Evolutionary conservation across 2,797 vertebrate genomes (phyloP).

Genomic region (Florisuga fusca): DNA sequence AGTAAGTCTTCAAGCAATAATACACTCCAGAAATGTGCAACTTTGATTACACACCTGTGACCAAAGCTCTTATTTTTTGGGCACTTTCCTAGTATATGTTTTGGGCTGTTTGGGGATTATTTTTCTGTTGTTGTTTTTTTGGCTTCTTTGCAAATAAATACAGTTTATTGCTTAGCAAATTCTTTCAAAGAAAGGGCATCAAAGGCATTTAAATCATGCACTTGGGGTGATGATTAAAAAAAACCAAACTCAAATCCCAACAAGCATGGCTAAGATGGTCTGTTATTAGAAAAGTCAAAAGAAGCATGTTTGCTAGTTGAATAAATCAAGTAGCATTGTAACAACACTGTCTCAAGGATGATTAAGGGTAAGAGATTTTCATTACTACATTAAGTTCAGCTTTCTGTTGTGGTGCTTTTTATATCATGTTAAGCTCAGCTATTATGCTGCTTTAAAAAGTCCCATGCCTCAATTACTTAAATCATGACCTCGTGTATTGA

Average conservation of each 20-base stretch:
- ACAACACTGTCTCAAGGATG: constrained; percentile 59
- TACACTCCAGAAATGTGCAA: not conserved
- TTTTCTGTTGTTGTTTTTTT: not conserved
- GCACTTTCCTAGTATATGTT: not conserved
- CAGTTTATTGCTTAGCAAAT: constrained; percentile 41
- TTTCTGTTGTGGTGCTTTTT: constrained; percentile 61
- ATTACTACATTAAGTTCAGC: constrained; percentile 52
- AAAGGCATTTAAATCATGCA: constrained; percentile 44
- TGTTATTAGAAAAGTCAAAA: constrained; percentile 56
- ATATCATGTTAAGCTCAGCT: constrained; percentile 30
- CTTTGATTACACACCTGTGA: not conserved
- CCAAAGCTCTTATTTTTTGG: not conserved
- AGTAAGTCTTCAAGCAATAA: constrained; percentile 22
- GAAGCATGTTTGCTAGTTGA: constrained; percentile 29
- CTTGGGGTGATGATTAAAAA: constrained; percentile 21
- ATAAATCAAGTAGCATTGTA: constrained; percentile 44
- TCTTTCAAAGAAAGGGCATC: constrained; percentile 24
- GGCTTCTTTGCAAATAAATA: constrained; percentile 7
- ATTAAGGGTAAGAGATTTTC: constrained; percentile 64
- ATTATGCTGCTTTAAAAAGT: constrained; percentile 3
- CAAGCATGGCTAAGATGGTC: not conserved
- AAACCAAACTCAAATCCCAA: constrained; percentile 29
- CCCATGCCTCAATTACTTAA: not conserved
- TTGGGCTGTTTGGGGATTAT: not conserved
- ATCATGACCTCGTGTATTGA: not conserved